These are phyloP conservation scores for Latrodectus hesperus DNA, from an alignment of 2,888 invertebrate genomes.

Conservation along the genomic window DNA sequence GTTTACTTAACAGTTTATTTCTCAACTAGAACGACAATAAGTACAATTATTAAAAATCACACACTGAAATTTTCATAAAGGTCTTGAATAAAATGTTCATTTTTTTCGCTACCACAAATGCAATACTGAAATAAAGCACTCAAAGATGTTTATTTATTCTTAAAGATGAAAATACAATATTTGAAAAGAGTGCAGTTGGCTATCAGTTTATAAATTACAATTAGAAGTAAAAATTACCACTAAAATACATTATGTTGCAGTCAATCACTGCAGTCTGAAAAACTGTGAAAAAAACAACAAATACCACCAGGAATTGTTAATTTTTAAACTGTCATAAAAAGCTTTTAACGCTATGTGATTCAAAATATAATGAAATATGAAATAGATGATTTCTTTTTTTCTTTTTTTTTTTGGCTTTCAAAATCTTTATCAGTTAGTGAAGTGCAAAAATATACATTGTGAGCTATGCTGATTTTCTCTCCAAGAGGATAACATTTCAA, in stretches of 20 bases:
- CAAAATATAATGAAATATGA: no score
- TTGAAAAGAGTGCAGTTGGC: not conserved
- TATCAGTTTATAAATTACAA: not conserved
- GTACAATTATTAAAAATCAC: constrained; percentile 68
- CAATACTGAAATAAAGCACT: not conserved
- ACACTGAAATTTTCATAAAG: constrained; percentile 56
- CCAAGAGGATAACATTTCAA: no score
- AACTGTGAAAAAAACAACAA: no score
- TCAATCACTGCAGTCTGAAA: no score
- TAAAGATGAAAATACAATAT: constrained; percentile 20
- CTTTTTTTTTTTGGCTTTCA: no score
- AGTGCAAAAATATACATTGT: no score
- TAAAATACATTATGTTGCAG: not conserved
- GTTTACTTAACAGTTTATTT: constrained; percentile 68
- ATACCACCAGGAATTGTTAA: no score
- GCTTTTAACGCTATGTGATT: no score
- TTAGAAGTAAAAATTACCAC: not conserved
- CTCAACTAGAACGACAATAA: constrained; percentile 68
- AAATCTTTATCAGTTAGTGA: no score
- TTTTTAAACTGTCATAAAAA: no score
- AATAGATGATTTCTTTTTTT: no score
- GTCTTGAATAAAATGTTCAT: constrained; percentile 18
- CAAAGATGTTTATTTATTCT: constrained; percentile 19
- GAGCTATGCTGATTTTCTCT: no score
- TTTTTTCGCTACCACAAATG: constrained; percentile 34